Percentiles rank a stretch among this genome's conserved stretches.
These are phyloP conservation scores for Pomatorhinus ruficollis DNA, from an alignment of 2,113 vertebrate species.

Conservation along the genomic window DNA sequence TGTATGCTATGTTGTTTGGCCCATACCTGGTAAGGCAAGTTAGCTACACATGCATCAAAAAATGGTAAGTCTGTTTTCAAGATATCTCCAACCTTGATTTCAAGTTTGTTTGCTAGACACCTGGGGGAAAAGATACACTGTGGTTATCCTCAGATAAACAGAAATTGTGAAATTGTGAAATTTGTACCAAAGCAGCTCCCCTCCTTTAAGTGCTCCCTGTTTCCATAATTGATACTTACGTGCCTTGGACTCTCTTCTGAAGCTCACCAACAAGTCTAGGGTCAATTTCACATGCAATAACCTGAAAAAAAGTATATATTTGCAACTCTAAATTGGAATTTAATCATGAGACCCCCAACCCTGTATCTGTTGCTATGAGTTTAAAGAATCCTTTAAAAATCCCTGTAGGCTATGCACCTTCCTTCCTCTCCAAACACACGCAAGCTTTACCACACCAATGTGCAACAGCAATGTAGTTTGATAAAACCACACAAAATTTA, in stretches of 20 bases:
- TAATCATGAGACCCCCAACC: background rate
- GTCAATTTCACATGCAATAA: slow-evolving; percentile 96
- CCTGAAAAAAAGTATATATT: slow-evolving; percentile 66
- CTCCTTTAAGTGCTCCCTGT: accelerated
- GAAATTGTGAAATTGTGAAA: accelerated
- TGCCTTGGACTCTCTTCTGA: slow-evolving; percentile 97
- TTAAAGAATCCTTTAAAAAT: background rate
- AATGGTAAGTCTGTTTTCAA: slow-evolving; percentile 93
- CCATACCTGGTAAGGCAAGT: slow-evolving; percentile 94
- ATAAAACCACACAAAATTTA: background rate
- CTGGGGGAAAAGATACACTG: slow-evolving; percentile 4
- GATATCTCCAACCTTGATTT: slow-evolving; percentile 92
- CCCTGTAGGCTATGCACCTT: accelerated
- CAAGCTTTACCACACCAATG: background rate
- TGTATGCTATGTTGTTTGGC: background rate
- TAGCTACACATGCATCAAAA: slow-evolving; percentile 96
- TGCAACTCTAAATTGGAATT: background rate
- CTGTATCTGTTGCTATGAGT: background rate
- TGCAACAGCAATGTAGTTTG: accelerated
- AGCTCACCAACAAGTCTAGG: slow-evolving; percentile 93
- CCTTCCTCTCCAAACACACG: background rate
- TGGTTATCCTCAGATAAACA: background rate
- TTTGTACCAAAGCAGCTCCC: background rate
- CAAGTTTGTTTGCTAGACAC: slow-evolving; percentile 87
- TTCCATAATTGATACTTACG: slow-evolving; percentile 77